Conservation (phyloP, 2,113 vertebrate species). For the Microtus montanus region DNA sequence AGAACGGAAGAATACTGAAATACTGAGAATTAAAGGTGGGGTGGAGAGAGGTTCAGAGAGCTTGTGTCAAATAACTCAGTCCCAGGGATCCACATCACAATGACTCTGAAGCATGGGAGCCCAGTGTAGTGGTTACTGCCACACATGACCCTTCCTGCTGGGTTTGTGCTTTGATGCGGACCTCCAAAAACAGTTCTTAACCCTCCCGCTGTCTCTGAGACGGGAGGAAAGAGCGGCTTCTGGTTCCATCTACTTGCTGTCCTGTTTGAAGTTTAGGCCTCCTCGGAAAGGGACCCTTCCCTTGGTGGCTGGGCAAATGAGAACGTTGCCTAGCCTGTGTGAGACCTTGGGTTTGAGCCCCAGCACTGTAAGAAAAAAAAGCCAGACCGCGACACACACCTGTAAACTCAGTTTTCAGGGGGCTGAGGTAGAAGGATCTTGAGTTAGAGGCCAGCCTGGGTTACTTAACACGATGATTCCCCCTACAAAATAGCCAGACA, state of each 20-base stretch:
- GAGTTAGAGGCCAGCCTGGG: not conserved
- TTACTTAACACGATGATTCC: not conserved
- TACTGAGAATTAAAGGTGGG: not conserved
- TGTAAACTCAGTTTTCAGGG: not conserved
- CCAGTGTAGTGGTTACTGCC: not conserved
- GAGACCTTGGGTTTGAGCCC: not conserved
- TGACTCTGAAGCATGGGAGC: not conserved
- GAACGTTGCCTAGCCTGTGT: not conserved
- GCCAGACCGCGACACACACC: not conserved
- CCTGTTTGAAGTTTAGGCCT: not conserved
- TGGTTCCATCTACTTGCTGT: not conserved
- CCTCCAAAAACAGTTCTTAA: not conserved
- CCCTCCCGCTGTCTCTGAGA: not conserved
- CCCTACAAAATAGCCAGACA: not conserved
- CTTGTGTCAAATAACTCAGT: not conserved
- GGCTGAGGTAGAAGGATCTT: not conserved
- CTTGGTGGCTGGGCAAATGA: fast-evolving
- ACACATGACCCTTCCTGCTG: not conserved
- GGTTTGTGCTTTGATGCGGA: no score
- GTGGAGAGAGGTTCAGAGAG: not conserved
- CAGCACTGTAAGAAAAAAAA: not conserved
- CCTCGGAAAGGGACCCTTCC: not conserved
- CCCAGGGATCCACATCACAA: not conserved
- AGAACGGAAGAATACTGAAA: not conserved
- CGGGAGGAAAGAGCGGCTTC: not conserved